Evolutionary conservation across 2,888 invertebrate genomes (phyloP).

Genomic region (Polyommatus iphigenia): DNA sequence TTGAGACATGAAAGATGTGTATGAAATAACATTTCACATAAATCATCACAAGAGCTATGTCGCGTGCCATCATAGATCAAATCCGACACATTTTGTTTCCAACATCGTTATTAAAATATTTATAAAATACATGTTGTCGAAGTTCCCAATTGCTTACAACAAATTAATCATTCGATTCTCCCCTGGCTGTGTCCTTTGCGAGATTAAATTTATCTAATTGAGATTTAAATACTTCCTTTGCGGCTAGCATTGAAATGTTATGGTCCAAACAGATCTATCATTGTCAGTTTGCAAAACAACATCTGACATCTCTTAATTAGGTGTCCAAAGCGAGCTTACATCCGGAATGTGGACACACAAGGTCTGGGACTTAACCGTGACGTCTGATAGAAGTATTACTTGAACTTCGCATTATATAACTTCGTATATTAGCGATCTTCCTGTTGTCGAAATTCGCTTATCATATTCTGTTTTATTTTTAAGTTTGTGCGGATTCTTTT

Average conservation of each 20-base stretch:
- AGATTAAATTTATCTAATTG: neutral
- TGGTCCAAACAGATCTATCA: neutral
- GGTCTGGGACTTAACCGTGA: constrained; percentile 1
- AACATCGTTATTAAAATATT: neutral
- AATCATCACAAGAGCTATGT: no score
- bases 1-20: neutral
- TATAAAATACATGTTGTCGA: neutral
- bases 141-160: neutral
- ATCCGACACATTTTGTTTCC: no score
- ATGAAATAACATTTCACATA: no score
- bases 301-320: constrained; percentile 10
- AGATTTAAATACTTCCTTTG: constrained; percentile 1
- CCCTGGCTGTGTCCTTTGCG: neutral
- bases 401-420: neutral
- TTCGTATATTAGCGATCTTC: neutral
- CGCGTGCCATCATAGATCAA: no score
- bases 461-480: neutral
- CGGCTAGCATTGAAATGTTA: neutral
- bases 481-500: neutral
- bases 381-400: neutral
- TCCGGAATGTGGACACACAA: constrained; percentile 5
- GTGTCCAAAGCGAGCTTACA: constrained; percentile 10
- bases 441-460: neutral
- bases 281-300: neutral
- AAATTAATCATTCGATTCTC: neutral